phyloP scores from a whole-genome alignment of 2,113 vertebrate species.

The Xyliphius kryptos region DNA sequence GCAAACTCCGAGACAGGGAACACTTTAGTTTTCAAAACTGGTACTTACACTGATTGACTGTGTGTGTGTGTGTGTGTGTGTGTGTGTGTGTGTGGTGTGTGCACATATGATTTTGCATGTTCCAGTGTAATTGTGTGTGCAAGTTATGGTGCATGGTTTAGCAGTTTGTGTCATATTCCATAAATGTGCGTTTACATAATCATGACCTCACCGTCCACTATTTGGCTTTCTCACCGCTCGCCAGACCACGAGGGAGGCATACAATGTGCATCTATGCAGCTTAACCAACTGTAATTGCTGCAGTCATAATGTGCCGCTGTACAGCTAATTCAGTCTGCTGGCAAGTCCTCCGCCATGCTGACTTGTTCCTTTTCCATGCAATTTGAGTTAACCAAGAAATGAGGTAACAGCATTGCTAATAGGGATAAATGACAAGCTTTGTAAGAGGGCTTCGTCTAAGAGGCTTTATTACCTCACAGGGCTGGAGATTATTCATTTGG shows the following conservation, averaged over 20 bases:
- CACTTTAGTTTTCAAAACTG: constrained; percentile 22
- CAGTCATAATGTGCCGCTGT: constrained; percentile 45
- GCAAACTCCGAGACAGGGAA: constrained; percentile 19
- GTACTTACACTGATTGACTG: constrained; percentile 30
- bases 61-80: constrained; percentile 19
- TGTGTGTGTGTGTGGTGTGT: constrained; percentile 24
- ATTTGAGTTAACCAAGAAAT: constrained; percentile 63
- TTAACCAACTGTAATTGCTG: constrained; percentile 37
- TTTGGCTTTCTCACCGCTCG: constrained; percentile 32
- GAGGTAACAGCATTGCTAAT: constrained; percentile 63
- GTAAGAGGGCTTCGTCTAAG: constrained; percentile 48
- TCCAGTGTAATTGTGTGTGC: constrained; percentile 27
- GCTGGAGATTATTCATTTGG: constrained; percentile 63
- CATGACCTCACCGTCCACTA: constrained; percentile 40
- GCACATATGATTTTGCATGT: constrained; percentile 2
- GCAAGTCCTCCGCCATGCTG: constrained; percentile 56
- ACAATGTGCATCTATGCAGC: constrained; percentile 38
- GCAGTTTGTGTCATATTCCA: constrained; percentile 36
- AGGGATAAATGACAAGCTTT: constrained; percentile 58
- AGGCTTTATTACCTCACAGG: constrained; percentile 59
- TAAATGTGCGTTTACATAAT: constrained; percentile 49
- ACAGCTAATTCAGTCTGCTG: constrained; percentile 49
- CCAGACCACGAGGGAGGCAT: constrained; percentile 36
- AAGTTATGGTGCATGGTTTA: constrained; percentile 20
- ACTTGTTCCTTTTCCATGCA: constrained; percentile 61